These are phyloP conservation scores for Drosophila lutescens DNA, from an alignment of 2,888 invertebrate species.

Conservation along the genomic window DNA sequence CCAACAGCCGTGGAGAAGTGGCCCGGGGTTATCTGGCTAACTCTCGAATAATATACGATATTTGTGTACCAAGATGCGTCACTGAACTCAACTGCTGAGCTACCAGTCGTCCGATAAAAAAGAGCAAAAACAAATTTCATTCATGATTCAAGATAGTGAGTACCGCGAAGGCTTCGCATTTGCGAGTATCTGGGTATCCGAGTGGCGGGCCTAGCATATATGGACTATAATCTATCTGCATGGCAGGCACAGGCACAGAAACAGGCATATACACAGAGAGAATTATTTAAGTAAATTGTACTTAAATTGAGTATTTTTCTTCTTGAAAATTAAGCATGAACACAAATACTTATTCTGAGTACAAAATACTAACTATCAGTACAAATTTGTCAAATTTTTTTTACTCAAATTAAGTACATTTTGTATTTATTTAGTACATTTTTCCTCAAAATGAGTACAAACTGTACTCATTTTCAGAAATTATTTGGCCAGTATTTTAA, in stretches of 20 bases:
- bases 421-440: too few relatives aligned
- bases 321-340: too few relatives aligned
- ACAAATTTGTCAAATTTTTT: too few relatives aligned
- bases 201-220: slow-evolving; percentile 34
- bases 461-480: too few relatives aligned
- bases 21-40: slow-evolving; percentile 18
- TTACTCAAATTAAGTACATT: too few relatives aligned
- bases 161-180: slow-evolving; percentile 30
- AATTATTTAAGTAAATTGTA: too few relatives aligned
- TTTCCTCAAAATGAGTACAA: too few relatives aligned
- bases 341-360: too few relatives aligned
- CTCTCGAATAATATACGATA: slow-evolving; percentile 33
- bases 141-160: slow-evolving; percentile 68
- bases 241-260: slow-evolving; percentile 39
- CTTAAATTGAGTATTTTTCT: too few relatives aligned
- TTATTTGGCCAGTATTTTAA: too few relatives aligned
- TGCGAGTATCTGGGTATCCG: slow-evolving; percentile 24
- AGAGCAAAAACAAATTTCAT: slow-evolving; percentile 54
- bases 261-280: too few relatives aligned
- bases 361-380: too few relatives aligned
- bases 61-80: slow-evolving; percentile 39
- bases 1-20: slow-evolving; percentile 9
- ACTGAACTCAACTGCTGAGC: slow-evolving; percentile 8
- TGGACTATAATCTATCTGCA: slow-evolving; percentile 60
- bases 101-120: slow-evolving; percentile 8